Conservation (phyloP, 2,113 vertebrate genomes). For the Aramus guarauna region DNA sequence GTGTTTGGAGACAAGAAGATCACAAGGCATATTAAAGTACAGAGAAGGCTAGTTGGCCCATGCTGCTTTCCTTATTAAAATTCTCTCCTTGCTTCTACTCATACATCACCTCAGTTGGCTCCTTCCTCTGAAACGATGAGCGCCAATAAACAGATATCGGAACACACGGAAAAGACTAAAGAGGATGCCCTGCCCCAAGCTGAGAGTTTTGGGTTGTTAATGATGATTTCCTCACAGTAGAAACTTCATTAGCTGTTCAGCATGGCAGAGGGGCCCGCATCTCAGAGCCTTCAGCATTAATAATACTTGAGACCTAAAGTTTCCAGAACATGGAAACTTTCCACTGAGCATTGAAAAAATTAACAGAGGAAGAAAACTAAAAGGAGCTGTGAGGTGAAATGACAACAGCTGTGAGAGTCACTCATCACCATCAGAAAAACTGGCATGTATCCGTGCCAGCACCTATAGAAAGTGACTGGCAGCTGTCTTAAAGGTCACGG, state of each 20-base stretch:
- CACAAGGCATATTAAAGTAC: background rate
- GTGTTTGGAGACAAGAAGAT: background rate
- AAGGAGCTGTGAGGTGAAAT: background rate
- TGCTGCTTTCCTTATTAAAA: conserved; percentile 27
- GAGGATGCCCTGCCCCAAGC: background rate
- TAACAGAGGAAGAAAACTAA: background rate
- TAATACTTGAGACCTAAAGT: background rate
- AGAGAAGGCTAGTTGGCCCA: background rate
- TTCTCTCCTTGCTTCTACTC: background rate
- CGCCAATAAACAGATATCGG: background rate
- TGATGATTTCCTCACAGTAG: background rate
- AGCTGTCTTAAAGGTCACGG: background rate
- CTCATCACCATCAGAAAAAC: background rate
- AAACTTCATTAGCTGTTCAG: background rate
- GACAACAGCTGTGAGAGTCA: background rate
- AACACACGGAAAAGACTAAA: background rate
- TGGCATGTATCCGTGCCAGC: fast-evolving
- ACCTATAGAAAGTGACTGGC: background rate
- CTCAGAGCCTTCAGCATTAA: background rate
- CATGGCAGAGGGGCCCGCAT: background rate
- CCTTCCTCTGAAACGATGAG: background rate
- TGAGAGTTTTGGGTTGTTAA: background rate
- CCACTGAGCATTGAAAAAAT: background rate
- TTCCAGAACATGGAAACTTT: background rate
- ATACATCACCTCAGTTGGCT: background rate